Evolutionary conservation across 2,113 vertebrate genomes (phyloP).

Genomic region (Rostratula benghalensis): DNA sequence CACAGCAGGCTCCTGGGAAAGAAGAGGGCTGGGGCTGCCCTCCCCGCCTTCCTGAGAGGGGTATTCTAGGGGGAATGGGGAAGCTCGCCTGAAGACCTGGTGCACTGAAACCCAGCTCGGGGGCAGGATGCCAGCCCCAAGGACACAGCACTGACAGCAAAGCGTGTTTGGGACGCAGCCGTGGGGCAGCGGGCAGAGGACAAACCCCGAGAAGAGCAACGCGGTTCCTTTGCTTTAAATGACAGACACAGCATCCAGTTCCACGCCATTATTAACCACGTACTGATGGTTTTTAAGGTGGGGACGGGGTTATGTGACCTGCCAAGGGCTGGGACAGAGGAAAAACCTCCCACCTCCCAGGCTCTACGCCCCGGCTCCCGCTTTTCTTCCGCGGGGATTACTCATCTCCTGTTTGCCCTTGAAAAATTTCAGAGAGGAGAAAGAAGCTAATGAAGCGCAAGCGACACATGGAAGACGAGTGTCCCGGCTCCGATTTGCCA

Average conservation of each 20-base stretch:
- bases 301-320: not conserved
- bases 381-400: fast-evolving
- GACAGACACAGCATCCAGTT: too few species aligned
- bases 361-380: fast-evolving
- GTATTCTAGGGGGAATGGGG: not conserved
- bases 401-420: not conserved
- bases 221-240: not conserved
- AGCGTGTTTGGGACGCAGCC: fast-evolving
- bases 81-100: not conserved
- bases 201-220: not conserved
- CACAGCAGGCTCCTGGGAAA: not conserved
- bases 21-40: not conserved
- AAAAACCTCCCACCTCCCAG: not conserved
- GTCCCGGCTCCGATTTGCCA: not conserved
- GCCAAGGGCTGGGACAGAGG: not conserved
- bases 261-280: fast-evolving
- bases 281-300: not conserved
- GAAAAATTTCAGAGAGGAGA: not conserved
- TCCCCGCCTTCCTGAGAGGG: not conserved
- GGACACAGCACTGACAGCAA: not conserved
- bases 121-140: not conserved
- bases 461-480: not conserved
- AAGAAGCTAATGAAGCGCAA: not conserved
- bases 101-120: not conserved
- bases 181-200: fast-evolving